Conservation (phyloP, 2,113 vertebrate species). For the Macrotus californicus region DNA sequence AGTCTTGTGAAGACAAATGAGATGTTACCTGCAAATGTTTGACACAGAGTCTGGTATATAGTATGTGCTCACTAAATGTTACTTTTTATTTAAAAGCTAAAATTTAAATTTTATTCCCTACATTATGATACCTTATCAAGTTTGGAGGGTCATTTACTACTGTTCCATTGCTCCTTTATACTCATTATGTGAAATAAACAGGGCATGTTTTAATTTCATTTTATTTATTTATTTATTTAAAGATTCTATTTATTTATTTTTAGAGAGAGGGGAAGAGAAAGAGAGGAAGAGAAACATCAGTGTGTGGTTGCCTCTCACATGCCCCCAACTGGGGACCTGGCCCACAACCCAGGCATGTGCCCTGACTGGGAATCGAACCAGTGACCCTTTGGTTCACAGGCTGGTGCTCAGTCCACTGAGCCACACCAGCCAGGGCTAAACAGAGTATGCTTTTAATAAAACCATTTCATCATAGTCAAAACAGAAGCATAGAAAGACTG, state of each 20-base stretch:
- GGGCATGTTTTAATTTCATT: background rate
- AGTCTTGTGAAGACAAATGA: background rate
- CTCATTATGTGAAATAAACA: background rate
- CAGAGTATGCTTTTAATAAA: background rate
- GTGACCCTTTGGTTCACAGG: too few relatives aligned
- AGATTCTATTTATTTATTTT: too few relatives aligned
- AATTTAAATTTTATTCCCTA: background rate
- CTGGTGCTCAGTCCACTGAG: too few relatives aligned
- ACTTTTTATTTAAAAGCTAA: constrained; percentile 23
- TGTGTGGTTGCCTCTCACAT: too few relatives aligned
- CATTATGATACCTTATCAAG: background rate
- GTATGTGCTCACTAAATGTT: background rate
- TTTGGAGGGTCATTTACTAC: background rate
- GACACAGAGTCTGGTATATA: background rate
- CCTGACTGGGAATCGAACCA: too few relatives aligned
- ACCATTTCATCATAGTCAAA: background rate
- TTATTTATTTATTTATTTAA: too few relatives aligned
- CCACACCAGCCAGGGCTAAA: too few relatives aligned
- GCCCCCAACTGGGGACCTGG: too few relatives aligned
- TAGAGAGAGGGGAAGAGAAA: too few relatives aligned
- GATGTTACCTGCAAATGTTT: background rate
- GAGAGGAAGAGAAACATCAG: too few relatives aligned
- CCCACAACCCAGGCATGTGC: too few relatives aligned
- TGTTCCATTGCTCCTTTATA: background rate
- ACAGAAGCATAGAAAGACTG: background rate